These are phyloP conservation scores for Drosophila mettleri DNA, from an alignment of 2,888 invertebrate species.

Conservation along the genomic window DNA sequence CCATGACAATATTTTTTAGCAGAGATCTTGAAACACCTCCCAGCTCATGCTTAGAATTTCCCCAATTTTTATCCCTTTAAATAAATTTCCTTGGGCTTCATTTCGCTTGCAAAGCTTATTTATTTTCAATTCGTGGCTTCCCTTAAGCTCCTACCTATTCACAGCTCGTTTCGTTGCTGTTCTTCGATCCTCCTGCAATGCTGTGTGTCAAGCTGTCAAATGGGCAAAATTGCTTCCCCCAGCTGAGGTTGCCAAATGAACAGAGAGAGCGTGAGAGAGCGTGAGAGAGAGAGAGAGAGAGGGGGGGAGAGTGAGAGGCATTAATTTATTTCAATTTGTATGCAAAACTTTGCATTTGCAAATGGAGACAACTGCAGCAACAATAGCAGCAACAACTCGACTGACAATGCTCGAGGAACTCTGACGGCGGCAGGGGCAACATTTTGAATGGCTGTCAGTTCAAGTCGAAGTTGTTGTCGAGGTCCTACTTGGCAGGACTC, in stretches of 20 bases:
- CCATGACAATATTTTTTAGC: too few species aligned
- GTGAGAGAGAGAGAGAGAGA: too few species aligned
- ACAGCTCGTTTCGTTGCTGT: background rate
- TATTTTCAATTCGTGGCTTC: too few species aligned
- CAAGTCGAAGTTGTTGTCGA: slow-evolving; percentile 31
- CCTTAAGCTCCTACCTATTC: background rate
- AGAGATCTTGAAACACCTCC: too few species aligned
- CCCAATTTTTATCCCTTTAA: background rate
- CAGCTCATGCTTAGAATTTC: too few species aligned
- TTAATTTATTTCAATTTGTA: slow-evolving; percentile 68
- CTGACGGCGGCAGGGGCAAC: slow-evolving; percentile 52
- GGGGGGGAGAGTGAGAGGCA: too few species aligned
- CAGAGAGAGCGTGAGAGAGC: too few species aligned
- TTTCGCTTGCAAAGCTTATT: background rate
- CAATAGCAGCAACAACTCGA: slow-evolving; percentile 27
- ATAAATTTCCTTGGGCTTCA: background rate
- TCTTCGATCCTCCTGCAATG: slow-evolving; percentile 13
- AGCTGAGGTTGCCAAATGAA: slow-evolving; percentile 40
- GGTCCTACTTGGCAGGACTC: slow-evolving; percentile 36
- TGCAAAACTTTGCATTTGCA: slow-evolving; percentile 58
- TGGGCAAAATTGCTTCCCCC: slow-evolving; percentile 13
- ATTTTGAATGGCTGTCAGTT: slow-evolving; percentile 34
- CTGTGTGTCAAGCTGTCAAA: slow-evolving; percentile 46
- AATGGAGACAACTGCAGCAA: slow-evolving; percentile 40
- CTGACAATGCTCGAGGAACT: slow-evolving; percentile 46